Conservation (phyloP, 2,113 vertebrate genomes). For the Protomyctophum bolini region DNA sequence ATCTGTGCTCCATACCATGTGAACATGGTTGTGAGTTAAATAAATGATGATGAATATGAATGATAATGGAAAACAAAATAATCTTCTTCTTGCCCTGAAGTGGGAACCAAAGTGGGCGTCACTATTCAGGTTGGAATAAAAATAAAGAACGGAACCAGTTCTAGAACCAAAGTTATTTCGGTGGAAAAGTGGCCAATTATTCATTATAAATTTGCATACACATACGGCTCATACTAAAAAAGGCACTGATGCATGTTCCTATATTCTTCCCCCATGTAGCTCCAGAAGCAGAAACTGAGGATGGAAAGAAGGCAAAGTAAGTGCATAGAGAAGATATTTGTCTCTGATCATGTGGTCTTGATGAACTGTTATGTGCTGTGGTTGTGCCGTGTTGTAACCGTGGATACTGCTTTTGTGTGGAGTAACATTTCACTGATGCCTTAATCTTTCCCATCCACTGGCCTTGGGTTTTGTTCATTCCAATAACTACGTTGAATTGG, state of each 20-base stretch:
- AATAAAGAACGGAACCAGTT: too few relatives aligned
- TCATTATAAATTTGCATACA: too few relatives aligned
- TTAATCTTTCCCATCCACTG: neutral
- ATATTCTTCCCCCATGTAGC: constrained; percentile 27
- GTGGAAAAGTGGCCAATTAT: too few relatives aligned
- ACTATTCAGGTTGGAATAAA: too few relatives aligned
- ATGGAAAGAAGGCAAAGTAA: constrained; percentile 70
- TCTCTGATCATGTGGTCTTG: neutral
- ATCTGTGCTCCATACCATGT: too few relatives aligned
- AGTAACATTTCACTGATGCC: neutral
- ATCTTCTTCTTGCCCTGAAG: too few relatives aligned
- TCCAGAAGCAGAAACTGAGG: constrained; percentile 54
- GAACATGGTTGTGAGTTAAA: too few relatives aligned
- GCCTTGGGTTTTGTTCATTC: neutral
- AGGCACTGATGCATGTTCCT: neutral
- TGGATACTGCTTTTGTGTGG: constrained; percentile 4
- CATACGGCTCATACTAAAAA: neutral
- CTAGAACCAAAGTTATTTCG: too few relatives aligned
- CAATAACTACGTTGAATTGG: neutral
- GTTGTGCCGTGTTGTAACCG: neutral
- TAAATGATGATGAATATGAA: too few relatives aligned
- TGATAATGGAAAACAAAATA: too few relatives aligned
- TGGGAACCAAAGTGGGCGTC: too few relatives aligned
- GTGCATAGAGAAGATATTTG: constrained; percentile 33
- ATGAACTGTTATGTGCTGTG: neutral